Base-by-base conservation (phyloP, 2,888 invertebrate species). In the Coelinius sp. region DNA sequence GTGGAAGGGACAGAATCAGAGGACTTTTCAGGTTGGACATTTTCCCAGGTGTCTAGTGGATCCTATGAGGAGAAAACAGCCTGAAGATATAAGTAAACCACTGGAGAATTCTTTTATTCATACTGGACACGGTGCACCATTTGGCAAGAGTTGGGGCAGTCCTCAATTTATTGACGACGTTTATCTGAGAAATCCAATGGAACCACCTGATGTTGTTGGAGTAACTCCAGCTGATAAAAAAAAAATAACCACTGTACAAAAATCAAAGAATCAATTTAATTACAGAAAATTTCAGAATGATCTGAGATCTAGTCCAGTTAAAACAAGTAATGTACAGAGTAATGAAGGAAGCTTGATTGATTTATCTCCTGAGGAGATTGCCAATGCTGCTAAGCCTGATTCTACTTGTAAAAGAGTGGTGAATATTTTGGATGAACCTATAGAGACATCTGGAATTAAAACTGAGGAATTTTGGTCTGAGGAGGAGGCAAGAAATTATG, bases 1-100 rank as follows among this genome's bases (percentile, higher is more conserved):
- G 93, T 98, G 98, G 95, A 96, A 95, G 87, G 99, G 98, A 0
- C 99, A 99, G 88, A 97, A 96, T 88, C 94, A 95, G 85, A 90
- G 95, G 73, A 95, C 96, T 0, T 94, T 94, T 78, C 93, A 96
- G 82, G 93, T 99, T 67, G 98, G 97, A 7, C 88, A 93, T 27
- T 97, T 99, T 88, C 98, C 98, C 0, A 92, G 96, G 89, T 91
- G 92, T 74, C 85, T 93, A 14, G 92, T 94, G 0, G 93, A 94
- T 83, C 92, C 93, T 0, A 91, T 92, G 88, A 89, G 94, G 66
- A 90, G 91, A n/a, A 91, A 92, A 77, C 90, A 90, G 71, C 87
- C 91, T 0, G 91, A 92, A 68, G 93, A 95, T 84, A 95, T 96
- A 65, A 94, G 94, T 82, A 92, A 92, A 80, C 95, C 95, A 0